These are phyloP conservation scores for Odocoileus virginianus DNA, from an alignment of 2,113 vertebrate genomes.

Conservation along the genomic window DNA sequence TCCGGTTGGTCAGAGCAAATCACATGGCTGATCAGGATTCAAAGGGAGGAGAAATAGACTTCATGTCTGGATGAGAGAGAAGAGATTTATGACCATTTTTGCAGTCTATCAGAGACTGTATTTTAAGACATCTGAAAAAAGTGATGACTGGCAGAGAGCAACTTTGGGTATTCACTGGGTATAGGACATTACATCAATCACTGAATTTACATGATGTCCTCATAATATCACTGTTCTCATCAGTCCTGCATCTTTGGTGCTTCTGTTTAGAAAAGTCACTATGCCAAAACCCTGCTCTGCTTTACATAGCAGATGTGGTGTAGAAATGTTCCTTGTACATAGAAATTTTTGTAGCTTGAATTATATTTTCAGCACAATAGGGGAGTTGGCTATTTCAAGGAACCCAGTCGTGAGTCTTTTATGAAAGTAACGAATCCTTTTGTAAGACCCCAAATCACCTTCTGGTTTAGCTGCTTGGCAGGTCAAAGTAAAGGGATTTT, in stretches of 20 bases:
- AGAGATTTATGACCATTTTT: neutral
- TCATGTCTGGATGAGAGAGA: neutral
- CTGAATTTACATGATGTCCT: neutral
- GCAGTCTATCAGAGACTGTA: neutral
- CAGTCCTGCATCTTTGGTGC: neutral
- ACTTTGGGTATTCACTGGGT: neutral
- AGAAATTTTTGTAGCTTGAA: conserved; percentile 54
- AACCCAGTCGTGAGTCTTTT: conserved; percentile 41
- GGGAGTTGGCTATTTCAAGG: conserved; percentile 53
- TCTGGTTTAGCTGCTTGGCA: neutral
- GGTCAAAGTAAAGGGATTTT: conserved; percentile 48
- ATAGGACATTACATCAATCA: neutral
- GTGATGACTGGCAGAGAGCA: neutral
- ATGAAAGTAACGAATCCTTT: conserved; percentile 47
- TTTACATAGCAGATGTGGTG: neutral
- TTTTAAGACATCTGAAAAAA: neutral
- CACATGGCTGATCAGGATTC: neutral
- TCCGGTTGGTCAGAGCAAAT: neutral
- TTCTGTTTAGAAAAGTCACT: neutral
- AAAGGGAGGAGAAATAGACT: neutral
- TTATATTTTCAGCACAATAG: conserved; percentile 63
- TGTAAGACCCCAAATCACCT: conserved; percentile 39
- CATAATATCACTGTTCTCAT: neutral
- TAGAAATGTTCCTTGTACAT: conserved; percentile 39
- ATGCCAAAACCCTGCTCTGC: neutral